Evolutionary conservation across 2,888 invertebrate species (phyloP).

Genomic region (Drosophila histrio): DNA sequence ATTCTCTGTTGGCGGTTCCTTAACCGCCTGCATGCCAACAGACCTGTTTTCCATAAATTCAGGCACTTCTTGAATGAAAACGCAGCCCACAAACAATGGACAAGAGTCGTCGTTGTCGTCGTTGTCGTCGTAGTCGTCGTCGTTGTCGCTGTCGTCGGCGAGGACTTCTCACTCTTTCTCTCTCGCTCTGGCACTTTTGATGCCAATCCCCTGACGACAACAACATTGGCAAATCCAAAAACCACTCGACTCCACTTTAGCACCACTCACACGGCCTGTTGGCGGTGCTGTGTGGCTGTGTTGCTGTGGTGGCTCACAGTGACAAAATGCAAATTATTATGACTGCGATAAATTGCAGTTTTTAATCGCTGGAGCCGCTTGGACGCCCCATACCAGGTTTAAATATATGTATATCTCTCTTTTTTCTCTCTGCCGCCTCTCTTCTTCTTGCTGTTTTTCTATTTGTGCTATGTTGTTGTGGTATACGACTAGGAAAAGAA

Average conservation of each 20-base stretch:
- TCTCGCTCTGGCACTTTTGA: not conserved
- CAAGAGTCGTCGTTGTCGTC: conserved; percentile 14
- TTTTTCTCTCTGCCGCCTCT: conserved; percentile 1
- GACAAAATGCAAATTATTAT: conserved; percentile 79
- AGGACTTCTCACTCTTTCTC: conserved; percentile 27
- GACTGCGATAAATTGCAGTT: conserved; percentile 78
- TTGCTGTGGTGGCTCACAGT: conserved; percentile 48
- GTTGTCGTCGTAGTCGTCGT: conserved; percentile 27
- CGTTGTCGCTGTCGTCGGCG: conserved; percentile 15
- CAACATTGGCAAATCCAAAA: conserved; percentile 22
- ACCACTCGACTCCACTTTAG: conserved; percentile 17
- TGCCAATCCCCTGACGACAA: conserved; percentile 3
- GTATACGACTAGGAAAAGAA: conserved; percentile 64
- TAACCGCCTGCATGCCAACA: conserved; percentile 67
- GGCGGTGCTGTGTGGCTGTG: conserved; percentile 15
- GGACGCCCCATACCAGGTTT: conserved; percentile 53
- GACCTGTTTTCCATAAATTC: conserved; percentile 74
- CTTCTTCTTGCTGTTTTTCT: conserved; percentile 17
- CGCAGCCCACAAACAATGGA: conserved; percentile 62
- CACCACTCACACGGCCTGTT: conserved; percentile 15
- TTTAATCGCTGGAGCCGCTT: conserved; percentile 68
- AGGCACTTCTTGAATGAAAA: conserved; percentile 70
- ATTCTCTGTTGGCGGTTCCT: conserved; percentile 37
- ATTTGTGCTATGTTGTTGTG: conserved; percentile 5
- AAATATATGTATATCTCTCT: conserved; percentile 26